Percentiles rank a stretch among this genome's conserved stretches.
Conservation (phyloP, 1,140 invertebrate genomes). For the Cydia splendana region DNA sequence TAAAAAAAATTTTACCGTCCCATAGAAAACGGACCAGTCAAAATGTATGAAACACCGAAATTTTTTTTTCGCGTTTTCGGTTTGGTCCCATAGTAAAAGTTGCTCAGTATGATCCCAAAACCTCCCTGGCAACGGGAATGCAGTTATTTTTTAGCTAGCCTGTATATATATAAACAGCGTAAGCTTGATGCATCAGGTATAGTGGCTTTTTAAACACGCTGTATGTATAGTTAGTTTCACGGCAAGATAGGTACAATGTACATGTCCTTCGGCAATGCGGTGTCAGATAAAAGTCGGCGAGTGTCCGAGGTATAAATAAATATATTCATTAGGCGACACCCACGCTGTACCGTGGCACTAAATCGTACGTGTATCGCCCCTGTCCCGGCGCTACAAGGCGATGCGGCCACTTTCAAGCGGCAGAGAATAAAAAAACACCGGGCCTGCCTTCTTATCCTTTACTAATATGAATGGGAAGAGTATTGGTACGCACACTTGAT, state of each 20-base stretch:
- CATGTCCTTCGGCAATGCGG: conserved; percentile 50
- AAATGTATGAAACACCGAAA: too few relatives aligned
- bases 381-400: conserved; percentile 44
- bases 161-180: too few relatives aligned
- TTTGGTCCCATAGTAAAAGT: too few relatives aligned
- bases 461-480: not conserved
- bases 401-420: conserved; percentile 10
- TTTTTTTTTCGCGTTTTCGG: too few relatives aligned
- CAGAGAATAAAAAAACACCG: conserved; percentile 14
- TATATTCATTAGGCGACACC: conserved; percentile 79
- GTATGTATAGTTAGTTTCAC: not conserved
- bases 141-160: too few relatives aligned
- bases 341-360: conserved; percentile 72
- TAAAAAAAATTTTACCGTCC: too few relatives aligned
- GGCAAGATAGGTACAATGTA: conserved; percentile 55
- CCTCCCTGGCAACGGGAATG: too few relatives aligned
- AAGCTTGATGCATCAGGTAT: too few relatives aligned
- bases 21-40: too few relatives aligned
- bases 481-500: not conserved
- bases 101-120: too few relatives aligned
- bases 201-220: not conserved
- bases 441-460: conserved; percentile 25
- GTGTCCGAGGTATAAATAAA: conserved; percentile 68
- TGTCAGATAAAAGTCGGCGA: conserved; percentile 69
- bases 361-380: conserved; percentile 70